Percentiles rank a stretch among this genome's conserved stretches.
Evolutionary conservation across 1,140 invertebrate species (phyloP).

Genomic region (Triops cancriformis): DNA sequence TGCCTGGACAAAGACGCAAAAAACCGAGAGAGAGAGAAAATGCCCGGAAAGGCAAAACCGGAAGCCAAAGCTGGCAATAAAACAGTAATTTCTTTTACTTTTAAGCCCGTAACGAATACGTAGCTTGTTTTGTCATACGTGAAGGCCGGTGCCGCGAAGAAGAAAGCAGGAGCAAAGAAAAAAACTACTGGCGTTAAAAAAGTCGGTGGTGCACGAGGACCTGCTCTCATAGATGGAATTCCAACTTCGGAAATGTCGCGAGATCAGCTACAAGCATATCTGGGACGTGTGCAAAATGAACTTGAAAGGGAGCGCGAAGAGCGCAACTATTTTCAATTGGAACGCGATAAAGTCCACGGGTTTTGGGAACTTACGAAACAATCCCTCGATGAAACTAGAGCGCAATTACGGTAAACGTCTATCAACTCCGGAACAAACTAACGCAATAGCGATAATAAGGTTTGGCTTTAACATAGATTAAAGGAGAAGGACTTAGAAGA

Average conservation of each 20-base stretch:
- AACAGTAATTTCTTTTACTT: background rate
- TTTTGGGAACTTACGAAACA: constrained; percentile 88
- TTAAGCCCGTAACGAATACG: background rate
- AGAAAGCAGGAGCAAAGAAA: constrained; percentile 37
- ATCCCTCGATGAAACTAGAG: constrained; percentile 70
- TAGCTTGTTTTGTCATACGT: background rate
- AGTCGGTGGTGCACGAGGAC: constrained; percentile 32
- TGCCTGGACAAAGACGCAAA: background rate
- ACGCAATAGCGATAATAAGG: background rate
- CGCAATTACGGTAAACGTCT: constrained; percentile 48
- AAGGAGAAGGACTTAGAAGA: constrained; percentile 84
- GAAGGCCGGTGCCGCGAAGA: constrained; percentile 27
- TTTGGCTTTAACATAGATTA: constrained; percentile 46
- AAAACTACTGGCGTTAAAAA: constrained; percentile 31
- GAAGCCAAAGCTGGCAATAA: background rate
- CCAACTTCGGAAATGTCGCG: constrained; percentile 85
- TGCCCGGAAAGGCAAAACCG: constrained; percentile 15
- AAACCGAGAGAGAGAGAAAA: background rate
- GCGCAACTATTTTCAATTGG: constrained; percentile 88
- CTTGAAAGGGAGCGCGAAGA: constrained; percentile 88
- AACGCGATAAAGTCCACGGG: constrained; percentile 84
- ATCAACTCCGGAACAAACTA: background rate
- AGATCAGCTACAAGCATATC: constrained; percentile 84
- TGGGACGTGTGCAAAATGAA: constrained; percentile 77
- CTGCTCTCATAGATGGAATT: constrained; percentile 74